A percentile compares a stretch with the other conserved stretches of the same genome.
phyloP scores from a whole-genome alignment of 53 echinoderm and acorn worm genomes.

The Crossaster papposus region DNA sequence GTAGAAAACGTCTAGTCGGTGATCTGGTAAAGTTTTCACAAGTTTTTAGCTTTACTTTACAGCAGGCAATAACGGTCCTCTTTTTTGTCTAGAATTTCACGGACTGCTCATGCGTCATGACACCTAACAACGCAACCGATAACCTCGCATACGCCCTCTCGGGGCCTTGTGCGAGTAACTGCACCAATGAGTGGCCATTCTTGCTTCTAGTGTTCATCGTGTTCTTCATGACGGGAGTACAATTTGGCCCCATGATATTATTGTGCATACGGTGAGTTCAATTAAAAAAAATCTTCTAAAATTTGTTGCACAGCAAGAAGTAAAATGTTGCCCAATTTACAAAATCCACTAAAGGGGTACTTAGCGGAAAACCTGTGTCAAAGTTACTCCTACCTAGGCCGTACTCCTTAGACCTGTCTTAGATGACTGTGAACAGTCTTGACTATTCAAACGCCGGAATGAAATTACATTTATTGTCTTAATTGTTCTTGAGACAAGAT shows the following conservation, averaged over 20 bases:
- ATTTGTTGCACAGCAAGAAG: neutral
- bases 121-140: neutral
- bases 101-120: conserved; percentile 64
- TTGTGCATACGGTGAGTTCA: conserved; percentile 44
- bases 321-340: neutral
- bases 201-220: conserved; percentile 56
- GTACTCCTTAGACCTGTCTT: too few species aligned
- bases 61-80: neutral
- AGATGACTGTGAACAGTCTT: too few species aligned
- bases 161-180: conserved; percentile 71
- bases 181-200: conserved; percentile 69
- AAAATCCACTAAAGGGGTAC: too few species aligned
- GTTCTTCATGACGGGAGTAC: conserved; percentile 69
- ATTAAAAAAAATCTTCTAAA: neutral
- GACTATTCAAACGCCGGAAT: too few species aligned
- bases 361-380: too few species aligned
- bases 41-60: neutral
- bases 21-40: too few species aligned
- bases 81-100: conserved; percentile 64
- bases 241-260: conserved; percentile 61
- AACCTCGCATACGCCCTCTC: conserved; percentile 54
- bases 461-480: too few species aligned
- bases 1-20: too few species aligned
- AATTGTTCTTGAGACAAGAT: too few species aligned
- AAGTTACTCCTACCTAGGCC: too few species aligned